Evolutionary conservation across 2,888 invertebrate species (phyloP), one percentile per base, ranked within the genome.

Genomic region (Strigamia crassipes): DNA sequence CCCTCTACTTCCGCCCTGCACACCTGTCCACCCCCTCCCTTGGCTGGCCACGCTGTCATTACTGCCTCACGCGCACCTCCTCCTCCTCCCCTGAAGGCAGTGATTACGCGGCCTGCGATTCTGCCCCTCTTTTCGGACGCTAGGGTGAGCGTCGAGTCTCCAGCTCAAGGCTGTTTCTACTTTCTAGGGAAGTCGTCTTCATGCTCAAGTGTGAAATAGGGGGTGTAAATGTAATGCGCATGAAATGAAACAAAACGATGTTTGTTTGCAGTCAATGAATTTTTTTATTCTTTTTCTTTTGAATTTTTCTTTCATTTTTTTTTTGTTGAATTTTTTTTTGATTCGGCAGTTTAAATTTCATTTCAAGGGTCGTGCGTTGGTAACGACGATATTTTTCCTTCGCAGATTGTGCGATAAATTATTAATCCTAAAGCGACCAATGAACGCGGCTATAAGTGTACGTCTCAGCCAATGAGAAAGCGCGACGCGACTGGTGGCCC

Each of bases 401-500:
- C 12, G 2, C 51, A 51, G 51, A 51, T 18, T 18, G 51, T 15
- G 27, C 77, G 77, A 77, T 77, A 77, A 77, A 77, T 77, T 77
- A 77, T 77, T 77, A 77, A 77, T 77, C 77, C 15, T 13, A 13
- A 34, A 77, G 77, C 34, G 77, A n/a, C 77, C 77, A 77, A 77
- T 77, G 77, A 27, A 21, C 31, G 27, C 31, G 21, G 23, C 1
- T 15, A 34, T 77, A 34, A 34, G 34, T 27, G 27, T 13, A 34
- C 77, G 77, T 34, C 31, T 34, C 77, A 77, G 77, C 77, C 77
- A 77, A 77, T 77, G 77, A 34, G 27, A 34, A 27, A 2, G 77
- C 77, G 27, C 77, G 77, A 27, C 34, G 77, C 27, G 77, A 23
- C 77, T 34, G 77, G 2, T 34, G 77, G 77, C 27, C 27, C 77